Evolutionary conservation across 2,888 invertebrate genomes (phyloP).

Genomic region (Ormyrus pomaceus): DNA sequence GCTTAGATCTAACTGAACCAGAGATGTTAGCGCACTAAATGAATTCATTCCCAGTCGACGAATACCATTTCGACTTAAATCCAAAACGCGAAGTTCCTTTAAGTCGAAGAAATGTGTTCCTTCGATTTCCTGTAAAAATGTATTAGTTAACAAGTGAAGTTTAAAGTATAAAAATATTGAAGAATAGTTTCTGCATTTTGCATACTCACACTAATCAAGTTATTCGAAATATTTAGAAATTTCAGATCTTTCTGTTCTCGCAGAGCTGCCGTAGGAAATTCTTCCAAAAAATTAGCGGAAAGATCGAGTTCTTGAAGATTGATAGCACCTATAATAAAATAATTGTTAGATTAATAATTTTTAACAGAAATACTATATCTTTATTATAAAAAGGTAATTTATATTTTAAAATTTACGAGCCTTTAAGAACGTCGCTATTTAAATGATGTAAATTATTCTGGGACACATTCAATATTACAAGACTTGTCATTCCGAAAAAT

Average conservation of each 20-base stretch:
- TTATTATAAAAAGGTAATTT: neutral
- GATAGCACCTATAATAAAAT: slow-evolving; percentile 78
- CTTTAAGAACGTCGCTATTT: slow-evolving; percentile 90
- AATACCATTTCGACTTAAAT: slow-evolving; percentile 90
- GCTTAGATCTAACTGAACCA: slow-evolving; percentile 88
- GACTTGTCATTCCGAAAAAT: slow-evolving; percentile 82
- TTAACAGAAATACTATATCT: neutral
- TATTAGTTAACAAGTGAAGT: neutral
- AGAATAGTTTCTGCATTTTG: too few relatives aligned
- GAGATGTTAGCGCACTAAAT: slow-evolving; percentile 84
- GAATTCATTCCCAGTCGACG: slow-evolving; percentile 89
- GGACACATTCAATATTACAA: slow-evolving; percentile 84
- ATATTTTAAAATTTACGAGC: slow-evolving; percentile 63
- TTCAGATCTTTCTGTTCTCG: slow-evolving; percentile 83
- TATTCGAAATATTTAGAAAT: slow-evolving; percentile 88
- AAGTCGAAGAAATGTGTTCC: slow-evolving; percentile 84
- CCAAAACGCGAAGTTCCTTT: slow-evolving; percentile 83
- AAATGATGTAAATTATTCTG: slow-evolving; percentile 88
- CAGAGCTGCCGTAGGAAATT: slow-evolving; percentile 88
- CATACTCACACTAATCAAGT: slow-evolving; percentile 85
- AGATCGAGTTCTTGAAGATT: slow-evolving; percentile 88
- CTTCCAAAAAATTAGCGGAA: slow-evolving; percentile 89
- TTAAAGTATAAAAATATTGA: too few relatives aligned
- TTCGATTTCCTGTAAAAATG: slow-evolving; percentile 82
- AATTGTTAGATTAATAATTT: neutral